These are phyloP conservation scores for Drosophila rellima DNA, from an alignment of 2,888 invertebrate species.

Conservation along the genomic window DNA sequence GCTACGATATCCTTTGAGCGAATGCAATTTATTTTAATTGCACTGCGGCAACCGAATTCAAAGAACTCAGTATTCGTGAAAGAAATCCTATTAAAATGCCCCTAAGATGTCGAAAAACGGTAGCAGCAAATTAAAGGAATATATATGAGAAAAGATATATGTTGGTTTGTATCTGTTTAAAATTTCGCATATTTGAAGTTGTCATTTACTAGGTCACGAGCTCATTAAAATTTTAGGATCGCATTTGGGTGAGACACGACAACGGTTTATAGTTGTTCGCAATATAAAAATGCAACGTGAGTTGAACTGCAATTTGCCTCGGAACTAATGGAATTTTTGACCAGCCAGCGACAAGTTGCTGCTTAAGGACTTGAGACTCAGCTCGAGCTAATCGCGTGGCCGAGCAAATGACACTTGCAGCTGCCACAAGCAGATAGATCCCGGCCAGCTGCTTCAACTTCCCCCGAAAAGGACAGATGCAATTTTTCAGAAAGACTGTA, in stretches of 20 bases:
- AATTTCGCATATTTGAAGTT: conserved; percentile 7
- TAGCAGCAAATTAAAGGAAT: conserved; percentile 11
- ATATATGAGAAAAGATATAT: conserved; percentile 1
- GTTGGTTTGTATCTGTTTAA: background rate
- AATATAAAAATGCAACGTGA: conserved; percentile 23
- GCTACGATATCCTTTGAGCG: conserved; percentile 48
- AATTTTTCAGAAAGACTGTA: conserved; percentile 35
- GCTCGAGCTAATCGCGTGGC: conserved; percentile 65
- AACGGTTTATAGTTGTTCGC: conserved; percentile 31
- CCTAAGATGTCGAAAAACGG: conserved; percentile 38
- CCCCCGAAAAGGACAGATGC: conserved; percentile 36
- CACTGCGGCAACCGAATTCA: conserved; percentile 43
- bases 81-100: conserved; percentile 41
- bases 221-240: conserved; percentile 55
- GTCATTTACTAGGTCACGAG: conserved; percentile 42
- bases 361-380: conserved; percentile 1
- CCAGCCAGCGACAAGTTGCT: conserved; percentile 3
- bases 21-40: conserved; percentile 76
- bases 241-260: conserved; percentile 33
- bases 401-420: conserved; percentile 56
- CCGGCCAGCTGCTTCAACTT: conserved; percentile 54
- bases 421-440: conserved; percentile 65
- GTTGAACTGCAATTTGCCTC: conserved; percentile 13
- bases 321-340: conserved; percentile 35
- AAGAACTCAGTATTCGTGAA: conserved; percentile 25